Evolutionary conservation across 2,797 vertebrate species (phyloP), one percentile per base, ranked within the genome.

Genomic region (Amblyopsis hoosieri): DNA sequence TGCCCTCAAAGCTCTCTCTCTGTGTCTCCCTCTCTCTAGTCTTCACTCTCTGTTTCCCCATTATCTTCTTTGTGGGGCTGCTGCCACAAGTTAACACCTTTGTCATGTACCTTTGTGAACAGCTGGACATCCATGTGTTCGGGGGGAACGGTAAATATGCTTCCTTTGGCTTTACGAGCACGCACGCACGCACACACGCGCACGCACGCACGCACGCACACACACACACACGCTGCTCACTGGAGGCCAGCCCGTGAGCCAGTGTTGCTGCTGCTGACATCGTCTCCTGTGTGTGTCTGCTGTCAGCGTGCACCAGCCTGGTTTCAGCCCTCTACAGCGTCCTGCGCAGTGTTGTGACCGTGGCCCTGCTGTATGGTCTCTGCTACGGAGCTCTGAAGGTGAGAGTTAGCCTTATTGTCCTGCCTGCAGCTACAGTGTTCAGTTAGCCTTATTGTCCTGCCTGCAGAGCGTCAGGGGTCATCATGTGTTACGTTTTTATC

Each of bases 41-140:
- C 87, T 99, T 99, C 91, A 98, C 94, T n/a, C 92, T 99, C 72
- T 98, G 96, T 89, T 99, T 99, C 77, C 98, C 98, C 78, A 74
- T 99, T 88, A 93, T 99, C 72, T 99, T 99, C 93, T 98, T 99
- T 74, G 89, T 98, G 83, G 98, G 98, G 64, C 94, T 99, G 80
- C 95, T 99, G 83, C 98, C 98, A 79, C 98, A 99, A 83, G 96
- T 99, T 92, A 99, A 99, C 91, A 99, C 98, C 0, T 99, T 99
- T 78, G 93, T 97, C 86, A 97, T 99, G 97, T 99, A 99, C 90
- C 93, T 98, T 81, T 96, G 96, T 73, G 98, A 99, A 87, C 98
- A 99, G 90, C 90, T 99, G 89, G 98, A 99, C 93, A 97, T 99
- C 87, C 98, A 99, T 66, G 91, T 98, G 82, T 99, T 99, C 19